Evolutionary conservation across 2,797 vertebrate genomes (phyloP).

Genomic region (Gallinago nigripennis): DNA sequence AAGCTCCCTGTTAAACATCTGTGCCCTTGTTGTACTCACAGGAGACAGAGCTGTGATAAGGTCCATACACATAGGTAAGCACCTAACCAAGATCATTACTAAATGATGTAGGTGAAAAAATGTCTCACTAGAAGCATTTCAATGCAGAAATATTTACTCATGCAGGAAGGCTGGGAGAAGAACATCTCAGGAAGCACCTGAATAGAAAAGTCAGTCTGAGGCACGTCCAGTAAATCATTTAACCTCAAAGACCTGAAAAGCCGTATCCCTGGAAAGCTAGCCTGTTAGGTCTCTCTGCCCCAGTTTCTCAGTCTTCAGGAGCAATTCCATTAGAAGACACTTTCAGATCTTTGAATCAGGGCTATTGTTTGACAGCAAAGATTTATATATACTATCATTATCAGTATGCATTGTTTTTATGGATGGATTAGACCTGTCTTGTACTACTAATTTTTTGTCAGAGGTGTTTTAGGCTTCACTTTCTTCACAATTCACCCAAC

Average conservation of each 20-base stretch:
- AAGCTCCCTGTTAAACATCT: background rate
- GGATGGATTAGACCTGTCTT: background rate
- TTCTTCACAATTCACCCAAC: background rate
- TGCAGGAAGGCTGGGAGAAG: background rate
- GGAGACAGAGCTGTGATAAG: background rate
- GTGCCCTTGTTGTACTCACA: background rate
- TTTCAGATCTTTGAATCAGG: background rate
- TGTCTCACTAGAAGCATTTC: background rate
- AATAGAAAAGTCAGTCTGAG: background rate
- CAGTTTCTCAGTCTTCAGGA: background rate
- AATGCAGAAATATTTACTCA: background rate
- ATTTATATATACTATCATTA: background rate
- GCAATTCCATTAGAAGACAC: background rate
- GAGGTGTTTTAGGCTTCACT: background rate
- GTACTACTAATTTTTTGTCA: background rate
- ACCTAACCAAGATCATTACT: background rate
- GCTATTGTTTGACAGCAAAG: background rate
- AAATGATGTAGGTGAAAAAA: background rate
- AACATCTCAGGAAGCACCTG: background rate
- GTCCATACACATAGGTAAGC: background rate
- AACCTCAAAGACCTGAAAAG: background rate
- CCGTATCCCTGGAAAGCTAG: background rate
- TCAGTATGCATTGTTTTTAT: background rate
- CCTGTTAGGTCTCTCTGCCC: background rate
- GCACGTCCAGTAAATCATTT: background rate